phyloP scores from a whole-genome alignment of 1,140 invertebrate genomes.

The Meloidogyne chitwoodi region DNA sequence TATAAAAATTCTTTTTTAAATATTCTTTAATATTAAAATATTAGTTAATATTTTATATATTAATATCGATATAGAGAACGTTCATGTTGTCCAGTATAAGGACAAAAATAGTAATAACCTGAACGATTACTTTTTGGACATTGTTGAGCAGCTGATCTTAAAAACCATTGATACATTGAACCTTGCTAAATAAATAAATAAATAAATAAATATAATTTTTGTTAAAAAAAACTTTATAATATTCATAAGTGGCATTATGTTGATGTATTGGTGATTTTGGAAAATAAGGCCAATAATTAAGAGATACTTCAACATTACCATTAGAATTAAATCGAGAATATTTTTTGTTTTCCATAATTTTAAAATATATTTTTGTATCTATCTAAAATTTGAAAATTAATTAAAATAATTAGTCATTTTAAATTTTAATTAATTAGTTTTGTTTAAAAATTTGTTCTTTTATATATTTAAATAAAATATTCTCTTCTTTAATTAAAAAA shows the following conservation, averaged over 20 bases:
- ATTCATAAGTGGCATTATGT: neutral
- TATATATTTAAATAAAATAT: too few species aligned
- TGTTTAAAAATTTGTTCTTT: too few species aligned
- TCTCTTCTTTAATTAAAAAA: too few species aligned
- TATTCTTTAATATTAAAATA: too few species aligned
- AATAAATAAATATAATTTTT: neutral
- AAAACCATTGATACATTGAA: constrained; percentile 21
- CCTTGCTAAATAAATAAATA: neutral
- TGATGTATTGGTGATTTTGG: neutral
- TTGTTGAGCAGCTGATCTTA: constrained; percentile 6
- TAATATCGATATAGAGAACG: neutral
- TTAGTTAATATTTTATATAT: too few species aligned
- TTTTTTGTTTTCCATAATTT: neutral
- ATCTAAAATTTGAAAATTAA: too few species aligned
- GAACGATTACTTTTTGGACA: neutral
- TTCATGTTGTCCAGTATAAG: constrained; percentile 12
- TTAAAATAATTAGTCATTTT: too few species aligned
- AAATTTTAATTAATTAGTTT: too few species aligned
- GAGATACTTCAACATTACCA: neutral
- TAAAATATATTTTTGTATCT: too few species aligned
- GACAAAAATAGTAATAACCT: constrained; percentile 2
- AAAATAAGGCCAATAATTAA: constrained; percentile 15
- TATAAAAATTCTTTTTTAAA: too few species aligned
- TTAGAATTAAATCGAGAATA: neutral
- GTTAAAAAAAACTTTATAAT: neutral